Evolutionary conservation across 2,888 invertebrate species (phyloP).

Genomic region (Megaustenia siamemsis): DNA sequence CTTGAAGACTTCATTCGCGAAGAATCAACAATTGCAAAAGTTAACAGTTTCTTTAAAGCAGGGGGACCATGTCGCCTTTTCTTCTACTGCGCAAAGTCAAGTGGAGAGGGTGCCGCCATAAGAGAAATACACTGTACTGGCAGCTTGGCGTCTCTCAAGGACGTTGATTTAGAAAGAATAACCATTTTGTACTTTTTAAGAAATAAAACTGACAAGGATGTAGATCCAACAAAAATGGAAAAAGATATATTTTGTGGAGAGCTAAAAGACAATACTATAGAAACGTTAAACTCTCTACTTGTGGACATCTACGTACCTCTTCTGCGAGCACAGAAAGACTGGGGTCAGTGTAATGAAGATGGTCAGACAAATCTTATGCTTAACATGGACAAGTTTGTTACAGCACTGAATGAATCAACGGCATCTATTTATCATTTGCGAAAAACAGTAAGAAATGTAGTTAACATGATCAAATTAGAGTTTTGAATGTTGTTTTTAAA

Average conservation of each 20-base stretch:
- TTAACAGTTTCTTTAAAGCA: slow-evolving; percentile 77
- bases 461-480: not conserved
- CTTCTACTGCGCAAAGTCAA: slow-evolving; percentile 76
- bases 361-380: slow-evolving; percentile 72
- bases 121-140: slow-evolving; percentile 74
- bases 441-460: slow-evolving; percentile 71
- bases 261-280: slow-evolving; percentile 78
- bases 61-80: slow-evolving; percentile 78
- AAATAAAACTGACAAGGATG: slow-evolving; percentile 75
- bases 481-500: no score
- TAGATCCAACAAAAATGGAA: slow-evolving; percentile 76
- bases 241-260: slow-evolving; percentile 79
- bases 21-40: slow-evolving; percentile 73
- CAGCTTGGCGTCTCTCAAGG: slow-evolving; percentile 75
- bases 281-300: slow-evolving; percentile 75
- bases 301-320: slow-evolving; percentile 79
- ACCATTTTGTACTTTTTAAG: slow-evolving; percentile 78
- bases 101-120: slow-evolving; percentile 68
- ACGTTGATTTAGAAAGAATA: slow-evolving; percentile 73
- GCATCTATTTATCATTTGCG: slow-evolving; percentile 74
- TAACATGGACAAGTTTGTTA: slow-evolving; percentile 77
- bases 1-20: slow-evolving; percentile 79
- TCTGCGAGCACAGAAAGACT: slow-evolving; percentile 76
- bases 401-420: slow-evolving; percentile 75
- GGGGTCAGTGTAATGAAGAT: slow-evolving; percentile 78